A percentile compares a stretch with the other conserved stretches of the same genome.
Conservation (phyloP, 2,113 vertebrate genomes). For the Gavialis gangeticus region DNA sequence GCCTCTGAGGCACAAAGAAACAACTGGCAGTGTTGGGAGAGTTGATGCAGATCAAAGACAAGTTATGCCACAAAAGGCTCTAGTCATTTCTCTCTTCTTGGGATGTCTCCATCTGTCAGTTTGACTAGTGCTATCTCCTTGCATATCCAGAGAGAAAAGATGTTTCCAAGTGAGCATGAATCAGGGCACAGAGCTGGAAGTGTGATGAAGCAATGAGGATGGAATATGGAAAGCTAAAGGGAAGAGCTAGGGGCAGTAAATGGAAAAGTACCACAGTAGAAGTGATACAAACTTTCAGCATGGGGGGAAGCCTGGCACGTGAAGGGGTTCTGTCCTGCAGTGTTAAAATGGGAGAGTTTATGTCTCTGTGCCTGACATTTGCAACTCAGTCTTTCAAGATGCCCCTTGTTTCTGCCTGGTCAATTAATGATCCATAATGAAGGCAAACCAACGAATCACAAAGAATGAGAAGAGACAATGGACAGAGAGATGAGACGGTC, state of each 20-base stretch:
- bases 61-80: background rate
- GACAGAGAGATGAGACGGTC: conserved; percentile 54
- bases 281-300: background rate
- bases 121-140: background rate
- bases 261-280: background rate
- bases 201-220: background rate
- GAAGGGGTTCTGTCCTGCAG: too few relatives aligned
- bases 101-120: background rate
- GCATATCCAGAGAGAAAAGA: background rate
- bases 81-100: background rate
- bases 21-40: background rate
- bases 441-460: conserved; percentile 61
- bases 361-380: background rate
- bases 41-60: background rate
- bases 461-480: conserved; percentile 58
- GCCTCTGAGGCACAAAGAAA: background rate
- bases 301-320: background rate
- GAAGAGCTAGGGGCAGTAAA: background rate
- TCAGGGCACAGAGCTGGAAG: background rate
- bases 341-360: background rate
- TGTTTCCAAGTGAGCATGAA: background rate
- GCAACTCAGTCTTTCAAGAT: background rate
- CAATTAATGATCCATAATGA: background rate
- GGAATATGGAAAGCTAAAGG: background rate
- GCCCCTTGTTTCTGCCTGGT: background rate